Evolutionary conservation across 2,113 vertebrate species (phyloP), one percentile per base, ranked within the genome.

Genomic region (Peromyscus maniculatus): DNA sequence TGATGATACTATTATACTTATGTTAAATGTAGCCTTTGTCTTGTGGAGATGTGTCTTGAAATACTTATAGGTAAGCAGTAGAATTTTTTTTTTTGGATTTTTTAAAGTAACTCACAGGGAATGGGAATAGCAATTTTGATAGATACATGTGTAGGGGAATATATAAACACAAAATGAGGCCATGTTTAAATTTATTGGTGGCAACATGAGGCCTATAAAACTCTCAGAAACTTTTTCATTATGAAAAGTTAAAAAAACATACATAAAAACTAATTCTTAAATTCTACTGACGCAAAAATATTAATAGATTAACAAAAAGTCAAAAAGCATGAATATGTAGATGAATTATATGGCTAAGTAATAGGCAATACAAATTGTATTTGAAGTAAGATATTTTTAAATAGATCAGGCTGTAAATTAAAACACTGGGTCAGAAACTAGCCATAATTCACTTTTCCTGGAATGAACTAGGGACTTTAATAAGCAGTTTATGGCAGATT

Each of bases 331-430:
- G 15, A 66, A 71, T 83, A 77, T 87, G 28, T 69, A 72, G 33
- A 62, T 94, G 13, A 96, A 91, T 79, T 59, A 74, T 19, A 72
- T 78, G 19, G 28, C 64, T 74, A 11, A 39, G 15, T 64, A 94
- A 86, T 49, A 13, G 28, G n/a, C 57, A 92, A 82, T 82, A 87
- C 80, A 95, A 90, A 71, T 90, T 19, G 55, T 26, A 94, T 28
- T 77, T 80, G 39, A 97, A 19, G 79, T 92, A 16, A 82, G 86
- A 49, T 90, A 71, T 75, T 92, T 95, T 79, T 49, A 86, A 91
- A 71, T 43, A 71, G 7, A 59, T 62, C 3, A 71, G 46, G 10
- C 89, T 94, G 43, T 87, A 94, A 87, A 82, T 49, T 64, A 95
- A 89, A 94, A 77, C 19, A 49, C 46, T 87, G 91, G 67, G 19